These are phyloP conservation scores for Rhynchomys soricoides DNA, from an alignment of 2,113 vertebrate genomes.

Conservation along the genomic window DNA sequence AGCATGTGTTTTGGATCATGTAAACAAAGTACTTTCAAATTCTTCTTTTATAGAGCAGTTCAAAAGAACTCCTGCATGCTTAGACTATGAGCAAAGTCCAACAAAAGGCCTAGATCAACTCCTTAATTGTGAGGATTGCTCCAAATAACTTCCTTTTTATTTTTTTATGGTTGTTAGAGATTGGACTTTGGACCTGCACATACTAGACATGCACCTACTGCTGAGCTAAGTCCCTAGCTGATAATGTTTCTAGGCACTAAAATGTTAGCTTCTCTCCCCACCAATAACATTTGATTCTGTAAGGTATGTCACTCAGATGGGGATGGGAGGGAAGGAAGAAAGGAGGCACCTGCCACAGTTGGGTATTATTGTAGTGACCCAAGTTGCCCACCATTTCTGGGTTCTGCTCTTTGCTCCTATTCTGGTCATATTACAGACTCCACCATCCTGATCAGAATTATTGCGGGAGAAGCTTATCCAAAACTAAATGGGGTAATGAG, in stretches of 20 bases:
- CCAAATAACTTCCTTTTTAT: not conserved
- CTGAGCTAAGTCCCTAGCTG: not conserved
- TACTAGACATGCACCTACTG: too few relatives aligned
- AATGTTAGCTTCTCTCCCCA: conserved; percentile 15
- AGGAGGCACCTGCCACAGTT: not conserved
- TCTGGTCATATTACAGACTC: not conserved
- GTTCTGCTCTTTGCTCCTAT: not conserved
- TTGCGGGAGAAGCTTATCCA: not conserved
- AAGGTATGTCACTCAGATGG: not conserved
- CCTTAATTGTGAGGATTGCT: not conserved
- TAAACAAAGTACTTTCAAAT: not conserved
- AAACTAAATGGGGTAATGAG: not conserved
- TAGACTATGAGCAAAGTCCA: not conserved
- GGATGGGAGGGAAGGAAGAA: not conserved
- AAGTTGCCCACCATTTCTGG: not conserved
- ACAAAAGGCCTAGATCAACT: not conserved
- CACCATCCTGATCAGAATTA: not conserved
- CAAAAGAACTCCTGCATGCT: not conserved
- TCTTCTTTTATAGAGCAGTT: not conserved
- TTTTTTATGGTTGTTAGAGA: not conserved
- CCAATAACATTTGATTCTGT: not conserved
- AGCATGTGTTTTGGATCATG: not conserved
- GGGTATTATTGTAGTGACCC: not conserved
- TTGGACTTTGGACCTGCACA: not conserved
- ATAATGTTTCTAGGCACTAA: conserved; percentile 1